Conservation (phyloP, 2,113 vertebrate species). For the Alouatta palliata region DNA sequence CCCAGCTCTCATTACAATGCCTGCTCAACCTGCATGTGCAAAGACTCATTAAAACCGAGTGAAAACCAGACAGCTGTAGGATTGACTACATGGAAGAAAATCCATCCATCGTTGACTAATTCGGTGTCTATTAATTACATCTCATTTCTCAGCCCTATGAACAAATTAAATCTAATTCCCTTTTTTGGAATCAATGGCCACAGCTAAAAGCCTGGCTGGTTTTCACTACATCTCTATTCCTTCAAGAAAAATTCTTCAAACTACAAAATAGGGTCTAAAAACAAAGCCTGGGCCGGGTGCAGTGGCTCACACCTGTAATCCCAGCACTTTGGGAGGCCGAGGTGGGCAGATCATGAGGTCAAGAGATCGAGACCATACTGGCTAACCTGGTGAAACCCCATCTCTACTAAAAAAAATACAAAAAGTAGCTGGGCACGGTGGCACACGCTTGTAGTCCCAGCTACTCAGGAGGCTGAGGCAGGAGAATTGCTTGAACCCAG, state of each 20-base stretch:
- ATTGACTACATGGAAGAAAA: neutral
- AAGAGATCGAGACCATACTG: no score
- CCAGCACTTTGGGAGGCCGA: no score
- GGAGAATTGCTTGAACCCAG: no score
- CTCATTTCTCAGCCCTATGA: neutral
- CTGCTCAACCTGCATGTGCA: neutral
- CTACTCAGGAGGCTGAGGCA: no score
- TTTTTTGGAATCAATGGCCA: neutral
- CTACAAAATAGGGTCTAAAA: neutral
- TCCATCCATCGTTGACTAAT: neutral
- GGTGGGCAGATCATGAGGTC: no score
- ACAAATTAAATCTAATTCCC: neutral
- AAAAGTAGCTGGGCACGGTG: no score
- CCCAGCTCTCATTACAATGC: neutral
- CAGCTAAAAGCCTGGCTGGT: neutral
- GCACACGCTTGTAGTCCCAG: no score
- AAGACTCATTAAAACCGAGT: neutral
- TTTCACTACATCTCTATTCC: neutral
- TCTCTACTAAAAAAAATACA: no score
- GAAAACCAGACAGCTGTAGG: neutral
- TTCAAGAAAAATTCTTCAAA: neutral
- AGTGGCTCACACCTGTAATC: no score
- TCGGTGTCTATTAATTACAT: neutral
- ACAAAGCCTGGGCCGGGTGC: neutral
- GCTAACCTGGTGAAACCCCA: no score